Evolutionary conservation across 64 coral and sea anemone species (phyloP).

Genomic region (Actinia equina): DNA sequence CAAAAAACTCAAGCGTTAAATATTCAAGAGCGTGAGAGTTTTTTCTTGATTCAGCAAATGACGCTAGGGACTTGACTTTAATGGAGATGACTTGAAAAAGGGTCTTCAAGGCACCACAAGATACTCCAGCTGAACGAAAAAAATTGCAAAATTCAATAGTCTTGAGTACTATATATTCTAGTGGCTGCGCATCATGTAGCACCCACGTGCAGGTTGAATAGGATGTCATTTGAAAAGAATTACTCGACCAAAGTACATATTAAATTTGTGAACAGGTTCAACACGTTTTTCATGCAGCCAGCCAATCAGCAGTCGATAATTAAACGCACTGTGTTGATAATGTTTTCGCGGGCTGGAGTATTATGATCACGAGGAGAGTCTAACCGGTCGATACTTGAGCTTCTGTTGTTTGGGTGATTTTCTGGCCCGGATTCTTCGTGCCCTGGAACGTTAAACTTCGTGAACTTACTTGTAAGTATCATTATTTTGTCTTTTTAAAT

Average conservation of each 20-base stretch:
- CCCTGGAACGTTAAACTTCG: neutral
- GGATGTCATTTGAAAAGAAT: neutral
- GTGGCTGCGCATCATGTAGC: neutral
- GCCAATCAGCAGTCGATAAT: neutral
- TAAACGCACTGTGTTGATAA: too few species aligned
- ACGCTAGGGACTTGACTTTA: neutral
- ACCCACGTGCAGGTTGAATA: neutral
- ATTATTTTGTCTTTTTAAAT: neutral
- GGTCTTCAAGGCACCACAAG: neutral
- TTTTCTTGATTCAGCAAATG: neutral
- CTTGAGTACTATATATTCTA: too few species aligned
- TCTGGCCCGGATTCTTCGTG: neutral
- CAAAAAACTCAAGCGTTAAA: neutral
- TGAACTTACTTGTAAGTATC: neutral
- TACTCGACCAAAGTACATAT: neutral
- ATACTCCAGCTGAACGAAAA: too few species aligned
- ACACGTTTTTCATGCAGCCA: conserved; percentile 4
- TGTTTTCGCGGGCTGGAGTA: neutral
- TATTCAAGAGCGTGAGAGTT: neutral
- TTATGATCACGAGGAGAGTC: neutral
- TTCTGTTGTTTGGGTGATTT: neutral
- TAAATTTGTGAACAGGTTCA: neutral
- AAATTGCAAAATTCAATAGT: too few species aligned
- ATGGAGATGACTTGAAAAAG: neutral
- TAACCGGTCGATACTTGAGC: neutral